Conservation (phyloP, 23 tunicate species). For the Styela plicata region DNA sequence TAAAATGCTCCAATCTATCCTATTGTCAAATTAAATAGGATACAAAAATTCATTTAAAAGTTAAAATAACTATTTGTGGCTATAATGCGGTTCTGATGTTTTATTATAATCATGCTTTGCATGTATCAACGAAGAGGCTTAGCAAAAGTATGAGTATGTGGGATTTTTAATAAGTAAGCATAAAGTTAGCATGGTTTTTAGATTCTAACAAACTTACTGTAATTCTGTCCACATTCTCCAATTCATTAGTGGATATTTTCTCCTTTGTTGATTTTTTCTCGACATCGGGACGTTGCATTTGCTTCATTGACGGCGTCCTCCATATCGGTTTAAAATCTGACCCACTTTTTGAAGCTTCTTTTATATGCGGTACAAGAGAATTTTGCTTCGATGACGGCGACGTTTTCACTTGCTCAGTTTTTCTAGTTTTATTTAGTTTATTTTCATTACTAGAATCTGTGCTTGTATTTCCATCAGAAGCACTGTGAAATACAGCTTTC, state of each 20-base stretch:
- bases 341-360: background rate
- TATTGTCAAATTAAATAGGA: no score
- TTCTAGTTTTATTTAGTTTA: background rate
- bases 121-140: no score
- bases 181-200: no score
- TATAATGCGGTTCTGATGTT: no score
- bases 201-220: no score
- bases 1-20: no score
- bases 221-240: background rate
- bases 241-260: background rate
- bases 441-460: background rate
- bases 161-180: no score
- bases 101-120: no score
- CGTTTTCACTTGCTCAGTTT: background rate
- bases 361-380: background rate
- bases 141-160: no score
- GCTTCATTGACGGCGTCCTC: conserved; percentile 22
- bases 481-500: background rate
- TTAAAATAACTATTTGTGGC: no score
- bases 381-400: no score
- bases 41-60: no score
- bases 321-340: conserved; percentile 24
- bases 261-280: background rate
- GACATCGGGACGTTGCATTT: background rate
- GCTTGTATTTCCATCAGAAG: conserved; percentile 3